These are phyloP conservation scores for Leptonema lineaticorne DNA, from an alignment of 1,140 invertebrate species.

Conservation along the genomic window DNA sequence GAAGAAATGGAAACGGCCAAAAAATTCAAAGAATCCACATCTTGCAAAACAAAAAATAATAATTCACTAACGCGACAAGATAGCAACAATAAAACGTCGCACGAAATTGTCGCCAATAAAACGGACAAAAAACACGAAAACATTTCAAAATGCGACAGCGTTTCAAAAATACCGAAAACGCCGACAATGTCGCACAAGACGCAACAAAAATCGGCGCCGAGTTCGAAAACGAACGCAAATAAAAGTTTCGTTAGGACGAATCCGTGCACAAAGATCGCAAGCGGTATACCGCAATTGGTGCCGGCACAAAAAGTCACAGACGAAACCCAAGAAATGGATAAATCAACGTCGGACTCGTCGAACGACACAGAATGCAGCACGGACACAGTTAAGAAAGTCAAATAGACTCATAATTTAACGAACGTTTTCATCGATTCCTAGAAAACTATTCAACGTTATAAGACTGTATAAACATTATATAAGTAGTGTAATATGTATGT, in stretches of 20 bases:
- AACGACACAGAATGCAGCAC: constrained; percentile 56
- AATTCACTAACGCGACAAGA: constrained; percentile 53
- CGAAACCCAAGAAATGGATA: constrained; percentile 49
- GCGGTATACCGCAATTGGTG: constrained; percentile 44
- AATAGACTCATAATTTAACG: constrained; percentile 27
- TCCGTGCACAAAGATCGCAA: constrained; percentile 8
- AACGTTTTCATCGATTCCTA: background rate
- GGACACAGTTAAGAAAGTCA: constrained; percentile 53
- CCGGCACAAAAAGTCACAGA: constrained; percentile 45
- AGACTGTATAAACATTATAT: background rate
- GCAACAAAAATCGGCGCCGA: constrained; percentile 26
- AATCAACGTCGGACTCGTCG: constrained; percentile 55
- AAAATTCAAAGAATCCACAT: constrained; percentile 47
- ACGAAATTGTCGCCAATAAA: constrained; percentile 44
- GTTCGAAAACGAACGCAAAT: constrained; percentile 25
- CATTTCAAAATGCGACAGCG: constrained; percentile 25
- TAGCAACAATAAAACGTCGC: constrained; percentile 51
- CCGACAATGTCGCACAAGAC: constrained; percentile 29
- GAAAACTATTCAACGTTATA: background rate
- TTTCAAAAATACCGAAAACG: constrained; percentile 39
- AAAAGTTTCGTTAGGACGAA: constrained; percentile 43
- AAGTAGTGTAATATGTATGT: background rate
- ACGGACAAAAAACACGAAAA: constrained; percentile 13
- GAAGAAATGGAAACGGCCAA: constrained; percentile 50
- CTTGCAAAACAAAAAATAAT: constrained; percentile 52